Conservation (phyloP, 2,797 vertebrate species). For the Saxicola maurus region DNA sequence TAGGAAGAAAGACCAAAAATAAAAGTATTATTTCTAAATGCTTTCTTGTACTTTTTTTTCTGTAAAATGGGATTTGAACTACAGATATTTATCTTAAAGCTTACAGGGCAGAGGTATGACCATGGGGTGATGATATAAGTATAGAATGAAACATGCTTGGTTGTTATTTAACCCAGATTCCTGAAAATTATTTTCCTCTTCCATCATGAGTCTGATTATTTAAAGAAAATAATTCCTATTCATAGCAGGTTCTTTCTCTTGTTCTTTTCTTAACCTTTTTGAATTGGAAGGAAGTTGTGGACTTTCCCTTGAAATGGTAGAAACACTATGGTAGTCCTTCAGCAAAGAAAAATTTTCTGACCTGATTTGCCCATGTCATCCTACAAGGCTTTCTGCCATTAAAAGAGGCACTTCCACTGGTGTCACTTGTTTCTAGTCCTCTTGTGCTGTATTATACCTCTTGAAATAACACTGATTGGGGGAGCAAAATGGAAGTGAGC, state of each 20-base stretch:
- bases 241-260: neutral
- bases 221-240: neutral
- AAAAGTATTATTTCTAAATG: neutral
- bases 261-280: neutral
- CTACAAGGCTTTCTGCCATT: neutral
- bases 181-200: neutral
- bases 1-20: neutral
- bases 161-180: neutral
- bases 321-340: neutral
- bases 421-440: neutral
- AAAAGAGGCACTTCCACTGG: neutral
- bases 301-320: neutral
- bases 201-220: neutral
- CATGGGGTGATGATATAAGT: neutral
- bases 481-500: neutral
- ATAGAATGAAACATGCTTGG: neutral
- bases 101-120: neutral
- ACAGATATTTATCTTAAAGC: neutral
- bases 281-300: neutral
- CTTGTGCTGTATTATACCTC: neutral
- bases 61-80: neutral
- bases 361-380: accelerated
- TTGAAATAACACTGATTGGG: neutral
- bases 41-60: neutral
- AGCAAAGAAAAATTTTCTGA: neutral